A percentile compares a stretch with the other conserved stretches of the same genome.
These are phyloP conservation scores for Halocynthia roretzi DNA, from an alignment of 23 tunicate species.

Conservation along the genomic window DNA sequence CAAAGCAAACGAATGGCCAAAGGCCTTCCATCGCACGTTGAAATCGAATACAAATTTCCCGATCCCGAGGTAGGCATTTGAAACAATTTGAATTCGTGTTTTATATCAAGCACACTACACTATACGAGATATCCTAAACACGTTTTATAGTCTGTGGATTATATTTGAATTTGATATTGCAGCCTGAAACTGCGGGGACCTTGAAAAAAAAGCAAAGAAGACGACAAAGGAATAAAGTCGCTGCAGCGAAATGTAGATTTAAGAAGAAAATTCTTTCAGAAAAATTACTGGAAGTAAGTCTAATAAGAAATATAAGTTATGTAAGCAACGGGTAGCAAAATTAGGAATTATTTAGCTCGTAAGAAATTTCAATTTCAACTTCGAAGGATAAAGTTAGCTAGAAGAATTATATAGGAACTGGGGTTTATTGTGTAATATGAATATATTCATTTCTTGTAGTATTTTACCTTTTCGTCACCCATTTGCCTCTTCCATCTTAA, in stretches of 20 bases:
- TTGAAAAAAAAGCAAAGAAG: conserved; percentile 49
- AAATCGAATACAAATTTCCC: conserved; percentile 57
- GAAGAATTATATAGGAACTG: too few relatives aligned
- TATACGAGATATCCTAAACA: not conserved
- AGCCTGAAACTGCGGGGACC: conserved; percentile 47
- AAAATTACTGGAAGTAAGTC: conserved; percentile 57
- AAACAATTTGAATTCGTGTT: not conserved
- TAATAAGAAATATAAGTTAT: not conserved
- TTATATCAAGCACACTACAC: not conserved
- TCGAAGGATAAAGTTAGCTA: too few relatives aligned
- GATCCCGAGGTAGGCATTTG: conserved; percentile 32
- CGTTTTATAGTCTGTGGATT: not conserved
- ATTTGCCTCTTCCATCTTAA: too few relatives aligned
- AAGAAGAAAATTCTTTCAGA: conserved; percentile 80
- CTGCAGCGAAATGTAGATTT: conserved; percentile 90
- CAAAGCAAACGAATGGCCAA: conserved; percentile 69
- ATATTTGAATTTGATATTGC: not conserved
- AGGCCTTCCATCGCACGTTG: conserved; percentile 67
- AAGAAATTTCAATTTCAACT: too few relatives aligned
- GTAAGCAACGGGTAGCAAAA: too few relatives aligned
- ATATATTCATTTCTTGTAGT: too few relatives aligned
- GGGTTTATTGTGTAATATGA: too few relatives aligned
- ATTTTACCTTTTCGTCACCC: too few relatives aligned
- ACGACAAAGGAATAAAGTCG: conserved; percentile 84
- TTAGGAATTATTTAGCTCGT: too few relatives aligned